These are phyloP conservation scores for Drosophila cardini DNA, from an alignment of 1,140 invertebrate species.

Conservation along the genomic window DNA sequence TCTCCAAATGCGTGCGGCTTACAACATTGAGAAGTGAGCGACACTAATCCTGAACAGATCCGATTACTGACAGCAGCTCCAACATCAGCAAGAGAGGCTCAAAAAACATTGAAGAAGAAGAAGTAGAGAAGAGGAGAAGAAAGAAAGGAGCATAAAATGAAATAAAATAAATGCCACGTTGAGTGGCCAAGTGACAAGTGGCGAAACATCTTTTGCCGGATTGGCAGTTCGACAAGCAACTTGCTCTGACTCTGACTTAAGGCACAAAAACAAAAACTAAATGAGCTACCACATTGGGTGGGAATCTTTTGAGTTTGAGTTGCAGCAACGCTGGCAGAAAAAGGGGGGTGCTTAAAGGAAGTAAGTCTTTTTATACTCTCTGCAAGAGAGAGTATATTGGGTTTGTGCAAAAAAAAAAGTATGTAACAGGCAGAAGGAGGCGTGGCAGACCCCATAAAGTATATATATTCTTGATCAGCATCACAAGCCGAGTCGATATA, in stretches of 20 bases:
- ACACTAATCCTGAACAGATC: conserved; percentile 72
- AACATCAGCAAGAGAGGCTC: background rate
- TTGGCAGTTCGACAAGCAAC: conserved; percentile 33
- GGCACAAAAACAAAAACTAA: background rate
- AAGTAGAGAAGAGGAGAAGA: too few species aligned
- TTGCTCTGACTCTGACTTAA: conserved; percentile 1
- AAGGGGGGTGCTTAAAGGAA: background rate
- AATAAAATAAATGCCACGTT: conserved; percentile 21
- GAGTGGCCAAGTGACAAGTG: conserved; percentile 67
- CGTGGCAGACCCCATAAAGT: too few species aligned
- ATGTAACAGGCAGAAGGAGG: too few species aligned
- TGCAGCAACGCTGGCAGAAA: too few species aligned
- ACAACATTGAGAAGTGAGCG: conserved; percentile 67
- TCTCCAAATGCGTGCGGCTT: conserved; percentile 61
- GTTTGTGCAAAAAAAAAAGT: too few species aligned
- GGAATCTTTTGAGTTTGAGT: background rate
- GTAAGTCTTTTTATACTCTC: too few species aligned
- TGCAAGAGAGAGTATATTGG: too few species aligned
- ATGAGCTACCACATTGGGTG: conserved; percentile 13
- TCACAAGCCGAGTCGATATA: too few species aligned
- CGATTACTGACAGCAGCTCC: conserved; percentile 64
- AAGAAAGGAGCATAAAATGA: too few species aligned
- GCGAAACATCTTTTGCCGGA: conserved; percentile 44
- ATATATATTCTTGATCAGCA: too few species aligned
- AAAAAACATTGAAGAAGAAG: too few species aligned